Evolutionary conservation across 2,797 vertebrate genomes (phyloP).

Genomic region (Typhlichthys subterraneus): DNA sequence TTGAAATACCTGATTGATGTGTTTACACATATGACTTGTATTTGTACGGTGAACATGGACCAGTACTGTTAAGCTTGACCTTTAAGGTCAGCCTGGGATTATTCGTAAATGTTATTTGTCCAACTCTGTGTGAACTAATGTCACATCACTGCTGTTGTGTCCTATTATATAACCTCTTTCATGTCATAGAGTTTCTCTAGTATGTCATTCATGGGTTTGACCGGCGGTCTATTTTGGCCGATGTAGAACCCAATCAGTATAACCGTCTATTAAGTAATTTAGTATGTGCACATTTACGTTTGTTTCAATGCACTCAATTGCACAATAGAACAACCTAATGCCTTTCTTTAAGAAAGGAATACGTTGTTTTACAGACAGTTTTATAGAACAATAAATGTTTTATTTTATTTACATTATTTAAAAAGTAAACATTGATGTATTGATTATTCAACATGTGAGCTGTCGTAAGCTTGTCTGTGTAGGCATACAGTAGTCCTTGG

Average conservation of each 20-base stretch:
- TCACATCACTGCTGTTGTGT: too few species aligned
- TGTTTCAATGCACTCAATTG: conserved; percentile 32
- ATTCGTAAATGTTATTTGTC: not conserved
- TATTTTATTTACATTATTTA: conserved; percentile 1
- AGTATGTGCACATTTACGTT: conserved; percentile 27
- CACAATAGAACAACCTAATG: conserved; percentile 17
- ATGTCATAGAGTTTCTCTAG: too few species aligned
- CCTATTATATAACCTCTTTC: too few species aligned
- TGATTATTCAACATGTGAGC: conserved; percentile 10
- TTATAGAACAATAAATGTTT: not conserved
- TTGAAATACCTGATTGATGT: too few species aligned
- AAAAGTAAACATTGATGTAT: conserved; percentile 26
- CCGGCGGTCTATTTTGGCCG: conserved; percentile 5
- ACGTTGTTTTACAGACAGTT: not conserved
- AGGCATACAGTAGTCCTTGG: too few species aligned
- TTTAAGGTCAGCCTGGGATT: not conserved
- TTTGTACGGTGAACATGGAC: not conserved
- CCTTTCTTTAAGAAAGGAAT: not conserved
- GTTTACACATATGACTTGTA: not conserved
- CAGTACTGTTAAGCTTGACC: not conserved
- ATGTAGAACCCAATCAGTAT: not conserved
- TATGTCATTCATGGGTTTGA: not conserved
- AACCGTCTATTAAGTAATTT: not conserved
- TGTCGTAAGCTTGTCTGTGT: too few species aligned
- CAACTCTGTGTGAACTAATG: too few species aligned